These are phyloP conservation scores for Campylomormyrus numenius DNA, from an alignment of 2,113 vertebrate species.

Conservation along the genomic window DNA sequence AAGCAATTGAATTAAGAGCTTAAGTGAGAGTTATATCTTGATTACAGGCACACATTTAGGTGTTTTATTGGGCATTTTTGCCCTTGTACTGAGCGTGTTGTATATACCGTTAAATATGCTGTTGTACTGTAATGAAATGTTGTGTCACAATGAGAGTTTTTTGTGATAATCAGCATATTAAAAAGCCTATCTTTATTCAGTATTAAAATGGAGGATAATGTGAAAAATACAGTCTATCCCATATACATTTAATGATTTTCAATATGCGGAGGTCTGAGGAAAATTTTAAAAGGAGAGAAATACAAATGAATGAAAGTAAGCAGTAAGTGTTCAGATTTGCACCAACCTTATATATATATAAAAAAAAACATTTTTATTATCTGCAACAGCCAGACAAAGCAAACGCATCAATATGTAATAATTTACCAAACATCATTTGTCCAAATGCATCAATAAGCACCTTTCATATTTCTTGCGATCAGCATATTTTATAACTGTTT, in stretches of 20 bases:
- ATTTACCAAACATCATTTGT: background rate
- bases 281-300: background rate
- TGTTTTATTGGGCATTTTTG: background rate
- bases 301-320: background rate
- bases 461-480: background rate
- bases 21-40: background rate
- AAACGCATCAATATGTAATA: background rate
- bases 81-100: background rate
- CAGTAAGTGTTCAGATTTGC: background rate
- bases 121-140: background rate
- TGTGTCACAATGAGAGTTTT: background rate
- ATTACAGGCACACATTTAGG: background rate
- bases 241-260: background rate
- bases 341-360: background rate
- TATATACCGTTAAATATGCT: background rate
- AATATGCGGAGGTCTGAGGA: background rate
- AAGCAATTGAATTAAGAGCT: background rate
- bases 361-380: background rate
- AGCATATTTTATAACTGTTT: background rate
- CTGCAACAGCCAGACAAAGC: background rate
- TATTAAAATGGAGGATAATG: background rate
- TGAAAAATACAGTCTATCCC: background rate
- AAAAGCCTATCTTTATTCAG: background rate
- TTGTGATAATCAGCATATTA: background rate
- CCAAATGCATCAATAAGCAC: background rate